phyloP scores from a whole-genome alignment of 2,888 invertebrate species.

The Pollenia griseotomentosa region DNA sequence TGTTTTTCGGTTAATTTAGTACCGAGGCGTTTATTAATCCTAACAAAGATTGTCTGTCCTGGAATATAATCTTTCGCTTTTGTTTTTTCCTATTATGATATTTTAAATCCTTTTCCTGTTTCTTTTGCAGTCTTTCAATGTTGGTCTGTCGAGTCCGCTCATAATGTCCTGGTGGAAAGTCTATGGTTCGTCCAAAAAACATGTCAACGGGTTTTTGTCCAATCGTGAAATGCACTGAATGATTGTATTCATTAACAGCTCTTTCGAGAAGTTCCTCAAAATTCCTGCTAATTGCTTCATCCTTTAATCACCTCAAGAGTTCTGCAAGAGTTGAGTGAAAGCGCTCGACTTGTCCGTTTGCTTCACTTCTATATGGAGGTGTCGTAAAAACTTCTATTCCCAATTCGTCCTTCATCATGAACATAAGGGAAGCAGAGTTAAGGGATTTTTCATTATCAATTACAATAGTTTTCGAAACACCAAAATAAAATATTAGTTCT shows the following conservation, averaged over 20 bases:
- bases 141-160: not conserved
- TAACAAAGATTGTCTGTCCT: slow-evolving; percentile 38
- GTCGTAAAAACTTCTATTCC: not conserved
- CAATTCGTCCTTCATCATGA: not conserved
- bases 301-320: slow-evolving; percentile 72
- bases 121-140: slow-evolving; percentile 40
- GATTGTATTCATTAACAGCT: slow-evolving; percentile 67
- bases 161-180: slow-evolving; percentile 8
- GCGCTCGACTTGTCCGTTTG: not conserved
- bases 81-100: not conserved
- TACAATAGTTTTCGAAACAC: not conserved
- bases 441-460: not conserved
- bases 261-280: slow-evolving; percentile 69
- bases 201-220: slow-evolving; percentile 66
- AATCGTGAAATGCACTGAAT: slow-evolving; percentile 66
- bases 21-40: slow-evolving; percentile 35
- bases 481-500: no score
- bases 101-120: slow-evolving; percentile 53
- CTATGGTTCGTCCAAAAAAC: slow-evolving; percentile 66
- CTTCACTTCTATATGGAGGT: not conserved
- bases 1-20: slow-evolving; percentile 30
- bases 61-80: slow-evolving; percentile 7
- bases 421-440: not conserved
- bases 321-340: slow-evolving; percentile 71
- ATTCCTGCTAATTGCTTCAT: slow-evolving; percentile 41